Percentiles rank a stretch among this genome's conserved stretches.
phyloP scores from a whole-genome alignment of 1,140 invertebrate species.

The Stegodyphus dumicola region DNA sequence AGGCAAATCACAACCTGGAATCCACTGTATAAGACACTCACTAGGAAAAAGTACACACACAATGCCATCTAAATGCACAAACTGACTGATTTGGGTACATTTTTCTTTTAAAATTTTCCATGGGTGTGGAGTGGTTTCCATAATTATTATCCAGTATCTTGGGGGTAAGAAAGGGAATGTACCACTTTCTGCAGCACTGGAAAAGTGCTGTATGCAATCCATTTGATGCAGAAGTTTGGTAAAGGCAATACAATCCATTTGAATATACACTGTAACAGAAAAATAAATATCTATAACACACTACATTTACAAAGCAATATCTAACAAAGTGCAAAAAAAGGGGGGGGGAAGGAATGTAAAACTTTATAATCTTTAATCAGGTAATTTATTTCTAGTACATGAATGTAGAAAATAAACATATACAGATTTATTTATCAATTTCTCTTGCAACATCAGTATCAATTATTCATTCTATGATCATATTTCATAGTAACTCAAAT shows the following conservation, averaged over 20 bases:
- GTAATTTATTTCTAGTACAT: too few relatives aligned
- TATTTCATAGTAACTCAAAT: too few relatives aligned
- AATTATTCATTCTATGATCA: too few relatives aligned
- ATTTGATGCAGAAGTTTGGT: constrained; percentile 59
- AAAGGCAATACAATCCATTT: constrained; percentile 57
- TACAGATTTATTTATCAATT: too few relatives aligned
- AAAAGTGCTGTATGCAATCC: constrained; percentile 33
- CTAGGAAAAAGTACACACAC: constrained; percentile 43
- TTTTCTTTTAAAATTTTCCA: constrained; percentile 11
- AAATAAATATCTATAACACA: neutral
- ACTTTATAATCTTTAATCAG: too few relatives aligned
- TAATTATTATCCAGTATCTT: constrained; percentile 24
- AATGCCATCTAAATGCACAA: constrained; percentile 56
- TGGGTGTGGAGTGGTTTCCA: constrained; percentile 28
- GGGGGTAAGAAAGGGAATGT: constrained; percentile 57
- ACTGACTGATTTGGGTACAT: constrained; percentile 41
- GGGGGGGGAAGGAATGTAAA: neutral
- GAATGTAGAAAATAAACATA: too few relatives aligned
- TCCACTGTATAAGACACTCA: constrained; percentile 31
- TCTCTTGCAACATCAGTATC: too few relatives aligned
- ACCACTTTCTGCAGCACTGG: constrained; percentile 57
- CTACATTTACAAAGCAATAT: neutral
- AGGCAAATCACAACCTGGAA: constrained; percentile 38
- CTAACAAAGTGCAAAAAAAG: neutral
- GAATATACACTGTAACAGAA: constrained; percentile 45